phyloP scores from a whole-genome alignment of 1,140 invertebrate genomes.

The Nasonia vitripennis region DNA sequence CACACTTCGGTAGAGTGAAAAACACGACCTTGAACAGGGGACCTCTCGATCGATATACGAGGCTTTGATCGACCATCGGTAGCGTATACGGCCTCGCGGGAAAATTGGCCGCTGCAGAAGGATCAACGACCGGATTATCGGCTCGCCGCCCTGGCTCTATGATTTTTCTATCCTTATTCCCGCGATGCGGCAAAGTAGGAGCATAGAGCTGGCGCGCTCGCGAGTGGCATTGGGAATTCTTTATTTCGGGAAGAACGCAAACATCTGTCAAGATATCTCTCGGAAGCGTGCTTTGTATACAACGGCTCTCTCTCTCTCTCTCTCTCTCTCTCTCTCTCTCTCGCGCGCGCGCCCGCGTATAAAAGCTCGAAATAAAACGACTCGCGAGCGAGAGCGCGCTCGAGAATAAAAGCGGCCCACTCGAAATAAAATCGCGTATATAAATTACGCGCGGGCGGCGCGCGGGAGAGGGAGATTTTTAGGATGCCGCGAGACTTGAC shows the following conservation, averaged over 20 bases:
- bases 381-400: conserved; percentile 51
- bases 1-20: too few relatives aligned
- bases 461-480: conserved; percentile 9
- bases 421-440: conserved; percentile 35
- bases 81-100: not conserved
- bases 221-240: conserved; percentile 49
- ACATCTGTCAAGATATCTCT: conserved; percentile 57
- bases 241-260: conserved; percentile 58
- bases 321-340: not conserved
- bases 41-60: too few relatives aligned
- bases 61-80: too few relatives aligned
- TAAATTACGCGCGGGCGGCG: conserved; percentile 17
- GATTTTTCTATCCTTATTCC: conserved; percentile 24
- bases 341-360: not conserved
- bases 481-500: conserved; percentile 18
- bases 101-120: conserved; percentile 47
- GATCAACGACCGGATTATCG: conserved; percentile 58
- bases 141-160: not conserved
- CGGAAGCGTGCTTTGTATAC: conserved; percentile 52
- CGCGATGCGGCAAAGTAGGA: not conserved
- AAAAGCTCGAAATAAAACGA: conserved; percentile 55
- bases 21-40: not conserved
- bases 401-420: conserved; percentile 48
- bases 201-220: not conserved
- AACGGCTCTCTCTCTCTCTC: conserved; percentile 36